Evolutionary conservation across 1,140 invertebrate genomes (phyloP).

Genomic region (Philopotamus ludificatus): DNA sequence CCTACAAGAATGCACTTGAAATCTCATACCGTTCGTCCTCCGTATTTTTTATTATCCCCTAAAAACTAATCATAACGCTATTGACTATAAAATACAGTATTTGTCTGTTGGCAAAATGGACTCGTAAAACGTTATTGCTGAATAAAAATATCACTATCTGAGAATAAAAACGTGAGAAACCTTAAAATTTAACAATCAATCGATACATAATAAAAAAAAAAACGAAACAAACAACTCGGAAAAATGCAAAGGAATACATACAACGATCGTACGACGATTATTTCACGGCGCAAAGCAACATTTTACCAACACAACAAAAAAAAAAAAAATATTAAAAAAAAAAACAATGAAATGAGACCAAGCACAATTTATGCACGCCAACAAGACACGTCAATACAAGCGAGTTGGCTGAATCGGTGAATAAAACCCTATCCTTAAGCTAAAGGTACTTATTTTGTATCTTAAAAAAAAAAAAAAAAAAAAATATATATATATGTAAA

Average conservation of each 20-base stretch:
- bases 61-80: slow-evolving; percentile 36
- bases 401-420: not conserved
- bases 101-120: slow-evolving; percentile 54
- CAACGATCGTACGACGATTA: slow-evolving; percentile 1
- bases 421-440: slow-evolving; percentile 28
- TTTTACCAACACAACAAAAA: slow-evolving; percentile 37
- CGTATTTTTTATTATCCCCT: too few species aligned
- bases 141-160: slow-evolving; percentile 55
- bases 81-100: slow-evolving; percentile 47
- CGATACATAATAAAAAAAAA: slow-evolving; percentile 25
- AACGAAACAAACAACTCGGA: slow-evolving; percentile 27
- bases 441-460: slow-evolving; percentile 35
- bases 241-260: slow-evolving; percentile 20
- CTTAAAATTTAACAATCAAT: slow-evolving; percentile 26
- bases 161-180: slow-evolving; percentile 31
- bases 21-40: slow-evolving; percentile 51
- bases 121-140: slow-evolving; percentile 55
- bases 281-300: slow-evolving; percentile 16
- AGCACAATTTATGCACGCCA: slow-evolving; percentile 18
- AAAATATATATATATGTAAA: slow-evolving; percentile 22
- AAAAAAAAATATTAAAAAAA: too few species aligned
- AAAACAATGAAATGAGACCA: slow-evolving; percentile 24
- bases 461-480: slow-evolving; percentile 27
- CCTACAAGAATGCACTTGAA: slow-evolving; percentile 57
- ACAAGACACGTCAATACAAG: slow-evolving; percentile 29